phyloP scores from a whole-genome alignment of 2,888 invertebrate genomes.

The Athalia circularis region DNA sequence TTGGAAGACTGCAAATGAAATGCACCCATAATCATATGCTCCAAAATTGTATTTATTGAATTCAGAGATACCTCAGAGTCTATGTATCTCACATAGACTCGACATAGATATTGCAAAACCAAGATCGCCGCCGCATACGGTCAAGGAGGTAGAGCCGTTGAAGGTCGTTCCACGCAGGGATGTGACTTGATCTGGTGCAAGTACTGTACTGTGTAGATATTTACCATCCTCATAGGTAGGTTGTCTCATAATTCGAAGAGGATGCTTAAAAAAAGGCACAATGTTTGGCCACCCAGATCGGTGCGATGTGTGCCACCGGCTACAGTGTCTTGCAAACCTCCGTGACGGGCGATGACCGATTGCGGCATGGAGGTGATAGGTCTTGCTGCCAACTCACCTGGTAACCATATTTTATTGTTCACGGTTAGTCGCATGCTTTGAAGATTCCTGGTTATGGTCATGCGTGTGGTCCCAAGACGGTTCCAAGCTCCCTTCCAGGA shows the following conservation, averaged over 20 bases:
- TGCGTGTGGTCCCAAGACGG: constrained; percentile 27
- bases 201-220: not conserved
- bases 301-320: not conserved
- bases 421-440: not conserved
- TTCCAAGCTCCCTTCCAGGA: not conserved
- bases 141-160: not conserved
- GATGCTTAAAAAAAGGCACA: no score
- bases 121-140: not conserved
- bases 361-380: constrained; percentile 16
- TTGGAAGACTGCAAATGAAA: no score
- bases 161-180: not conserved
- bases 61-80: no score
- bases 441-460: constrained; percentile 26
- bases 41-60: no score
- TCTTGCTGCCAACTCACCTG: constrained; percentile 1
- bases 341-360: not conserved
- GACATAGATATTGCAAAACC: no score
- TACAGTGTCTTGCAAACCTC: not conserved
- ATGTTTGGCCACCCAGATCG: no score
- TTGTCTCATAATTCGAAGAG: no score
- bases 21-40: no score
- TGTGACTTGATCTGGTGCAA: not conserved
- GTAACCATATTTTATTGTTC: not conserved
- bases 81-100: no score
- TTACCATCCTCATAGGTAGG: no score